A percentile compares a stretch with the other conserved stretches of the same genome.
Conservation (phyloP, 1,140 invertebrate species). For the Pomacea maculata region DNA sequence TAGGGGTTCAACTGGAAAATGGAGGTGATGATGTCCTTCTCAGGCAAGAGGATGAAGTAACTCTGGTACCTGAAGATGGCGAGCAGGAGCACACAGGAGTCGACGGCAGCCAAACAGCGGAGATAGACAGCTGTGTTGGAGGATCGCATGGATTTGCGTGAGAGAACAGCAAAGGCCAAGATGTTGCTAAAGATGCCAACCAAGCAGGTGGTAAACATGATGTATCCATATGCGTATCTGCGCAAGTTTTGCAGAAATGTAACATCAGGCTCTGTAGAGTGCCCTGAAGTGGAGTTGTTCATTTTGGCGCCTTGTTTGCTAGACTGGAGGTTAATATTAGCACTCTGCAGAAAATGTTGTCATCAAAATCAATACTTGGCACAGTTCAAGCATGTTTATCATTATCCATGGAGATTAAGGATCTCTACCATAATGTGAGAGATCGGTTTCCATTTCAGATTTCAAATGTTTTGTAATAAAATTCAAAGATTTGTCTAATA, state of each 20-base stretch:
- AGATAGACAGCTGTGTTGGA: conserved; percentile 36
- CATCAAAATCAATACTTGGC: too few relatives aligned
- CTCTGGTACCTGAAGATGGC: conserved; percentile 43
- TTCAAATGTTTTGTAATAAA: too few relatives aligned
- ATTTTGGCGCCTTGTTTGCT: too few relatives aligned
- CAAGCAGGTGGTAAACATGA: conserved; percentile 32
- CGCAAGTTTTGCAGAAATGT: conserved; percentile 30
- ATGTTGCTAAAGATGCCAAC: conserved; percentile 37
- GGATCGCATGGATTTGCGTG: conserved; percentile 30
- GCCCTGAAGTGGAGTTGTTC: too few relatives aligned
- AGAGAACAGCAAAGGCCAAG: conserved; percentile 33
- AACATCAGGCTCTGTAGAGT: not conserved
- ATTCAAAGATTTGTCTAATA: too few relatives aligned
- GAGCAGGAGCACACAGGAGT: conserved; percentile 36
- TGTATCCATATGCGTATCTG: conserved; percentile 36
- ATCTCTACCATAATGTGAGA: too few relatives aligned
- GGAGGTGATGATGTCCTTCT: conserved; percentile 22
- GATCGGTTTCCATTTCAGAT: too few relatives aligned
- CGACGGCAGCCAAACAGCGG: conserved; percentile 31
- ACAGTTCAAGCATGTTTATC: too few relatives aligned
- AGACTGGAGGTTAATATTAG: too few relatives aligned
- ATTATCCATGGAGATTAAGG: too few relatives aligned
- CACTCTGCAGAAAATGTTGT: too few relatives aligned
- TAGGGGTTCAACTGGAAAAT: conserved; percentile 37
- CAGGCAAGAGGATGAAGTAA: conserved; percentile 37